Evolutionary conservation across 2,797 vertebrate species (phyloP).

Genomic region (Harpagifer antarcticus): DNA sequence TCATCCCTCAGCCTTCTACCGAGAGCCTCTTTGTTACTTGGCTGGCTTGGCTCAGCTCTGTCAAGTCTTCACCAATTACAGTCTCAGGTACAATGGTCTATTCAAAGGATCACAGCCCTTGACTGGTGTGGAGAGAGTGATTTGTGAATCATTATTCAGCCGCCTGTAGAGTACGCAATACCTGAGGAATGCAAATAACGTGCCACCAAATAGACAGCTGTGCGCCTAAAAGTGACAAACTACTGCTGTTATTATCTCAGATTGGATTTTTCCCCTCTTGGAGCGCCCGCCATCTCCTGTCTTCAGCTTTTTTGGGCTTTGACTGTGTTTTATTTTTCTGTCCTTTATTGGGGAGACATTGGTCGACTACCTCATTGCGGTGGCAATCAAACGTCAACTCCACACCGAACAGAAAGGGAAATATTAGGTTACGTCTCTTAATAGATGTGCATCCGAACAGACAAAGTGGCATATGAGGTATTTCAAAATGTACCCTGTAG

Average conservation of each 20-base stretch:
- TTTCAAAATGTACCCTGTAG: slow-evolving; percentile 52
- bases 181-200: slow-evolving; percentile 99
- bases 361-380: slow-evolving; percentile 65
- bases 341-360: slow-evolving; percentile 64
- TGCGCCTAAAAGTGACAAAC: slow-evolving; percentile 91
- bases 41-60: slow-evolving; percentile 96
- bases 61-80: slow-evolving; percentile 99
- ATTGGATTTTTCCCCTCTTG: slow-evolving; percentile 81
- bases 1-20: slow-evolving; percentile 98
- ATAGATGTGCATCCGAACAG: slow-evolving; percentile 67
- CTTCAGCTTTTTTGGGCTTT: slow-evolving; percentile 70
- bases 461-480: slow-evolving; percentile 52
- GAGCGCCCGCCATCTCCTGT: slow-evolving; percentile 72
- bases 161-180: slow-evolving; percentile 94
- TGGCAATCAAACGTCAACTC: slow-evolving; percentile 65
- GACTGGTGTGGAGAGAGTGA: slow-evolving; percentile 97
- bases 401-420: slow-evolving; percentile 66
- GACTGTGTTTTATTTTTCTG: slow-evolving; percentile 75
- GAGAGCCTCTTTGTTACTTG: slow-evolving; percentile 98
- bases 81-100: slow-evolving; percentile 99
- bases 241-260: slow-evolving; percentile 91
- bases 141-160: slow-evolving; percentile 99
- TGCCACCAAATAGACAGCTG: slow-evolving; percentile 92
- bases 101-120: slow-evolving; percentile 99
- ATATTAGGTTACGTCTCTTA: slow-evolving; percentile 73